Base-by-base conservation (phyloP, 2,888 invertebrate genomes). In the Enoplolaimus lenunculus region DNA sequence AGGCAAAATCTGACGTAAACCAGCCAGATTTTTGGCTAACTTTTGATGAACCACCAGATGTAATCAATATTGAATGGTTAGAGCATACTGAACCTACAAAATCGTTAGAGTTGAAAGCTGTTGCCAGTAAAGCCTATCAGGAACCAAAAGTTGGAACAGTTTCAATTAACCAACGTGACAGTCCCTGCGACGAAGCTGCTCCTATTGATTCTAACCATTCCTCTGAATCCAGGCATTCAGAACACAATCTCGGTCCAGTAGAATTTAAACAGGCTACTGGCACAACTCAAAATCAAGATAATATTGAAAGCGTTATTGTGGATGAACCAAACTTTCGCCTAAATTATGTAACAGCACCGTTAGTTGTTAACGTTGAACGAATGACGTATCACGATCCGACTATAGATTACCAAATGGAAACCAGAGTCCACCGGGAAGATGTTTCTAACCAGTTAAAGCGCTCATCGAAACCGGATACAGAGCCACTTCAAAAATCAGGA, bases 331-430 rank as follows among this genome's bases (percentile, higher is more conserved):
- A 66, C 26, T n/a, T 66, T 21, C 34, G 67, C 34, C 33, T 66
- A 3, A 34, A 31, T 66, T 66, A 66, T 31, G 67, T 66, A 7
- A 66, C 67, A 13, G 67, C 67, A 33, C 67, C 67, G 34, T 34
- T 31, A 7, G 67, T 66, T 7, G 30, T 29, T 7, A 62, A 33
- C 28, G 16, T 62, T 16, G 28, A 29, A 33, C 31, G 28, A 16
- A 62, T 7, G 16, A n/a, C 16, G 16, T 26, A 62, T 62, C 30
- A 7, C 16, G 64, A 62, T n/a, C 64, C 64, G 26, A 62, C 64
- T 7, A 62, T 13, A 7, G 13, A 26, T 7, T n/a, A 62, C 64
- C 30, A 62, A 62, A 62, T 62, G 64, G 31, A 62, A 26, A 29
- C 64, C 28, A 62, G 30, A 26, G 7, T 7, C 7, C 13, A 7